Evolutionary conservation across 2,888 invertebrate species (phyloP).

Genomic region (Bhutanitis thaidina): DNA sequence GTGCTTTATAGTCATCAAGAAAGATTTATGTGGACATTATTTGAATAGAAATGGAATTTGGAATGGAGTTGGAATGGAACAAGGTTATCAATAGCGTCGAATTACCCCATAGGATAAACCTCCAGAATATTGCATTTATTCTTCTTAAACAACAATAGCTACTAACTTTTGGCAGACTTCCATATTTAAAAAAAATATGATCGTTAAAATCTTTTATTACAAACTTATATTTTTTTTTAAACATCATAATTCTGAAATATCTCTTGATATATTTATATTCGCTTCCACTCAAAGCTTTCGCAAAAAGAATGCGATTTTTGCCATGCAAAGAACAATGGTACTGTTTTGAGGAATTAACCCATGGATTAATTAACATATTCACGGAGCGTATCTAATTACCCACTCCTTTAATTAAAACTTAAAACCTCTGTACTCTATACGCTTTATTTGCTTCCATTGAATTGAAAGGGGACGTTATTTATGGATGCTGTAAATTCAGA

Average conservation of each 20-base stretch:
- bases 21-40: slow-evolving; percentile 18
- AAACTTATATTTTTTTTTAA: no score
- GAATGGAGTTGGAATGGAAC: no score
- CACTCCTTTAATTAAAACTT: slow-evolving; percentile 71
- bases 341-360: slow-evolving; percentile 70
- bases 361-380: slow-evolving; percentile 74
- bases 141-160: no score
- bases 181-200: no score
- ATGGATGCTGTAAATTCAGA: slow-evolving; percentile 22
- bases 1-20: slow-evolving; percentile 19
- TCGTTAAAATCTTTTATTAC: no score
- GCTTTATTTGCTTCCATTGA: slow-evolving; percentile 64
- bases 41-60: no score
- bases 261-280: no score
- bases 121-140: no score
- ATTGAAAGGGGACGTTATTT: slow-evolving; percentile 33
- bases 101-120: no score
- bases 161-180: no score
- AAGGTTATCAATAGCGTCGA: no score
- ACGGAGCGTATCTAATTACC: slow-evolving; percentile 71
- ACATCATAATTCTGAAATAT: no score
- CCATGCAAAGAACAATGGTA: slow-evolving; percentile 62
- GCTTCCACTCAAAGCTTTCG: slow-evolving; percentile 35
- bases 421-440: slow-evolving; percentile 42
- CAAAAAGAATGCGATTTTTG: slow-evolving; percentile 52